These are phyloP conservation scores for Alloplasta piceator DNA, from an alignment of 2,888 invertebrate species.

Conservation along the genomic window DNA sequence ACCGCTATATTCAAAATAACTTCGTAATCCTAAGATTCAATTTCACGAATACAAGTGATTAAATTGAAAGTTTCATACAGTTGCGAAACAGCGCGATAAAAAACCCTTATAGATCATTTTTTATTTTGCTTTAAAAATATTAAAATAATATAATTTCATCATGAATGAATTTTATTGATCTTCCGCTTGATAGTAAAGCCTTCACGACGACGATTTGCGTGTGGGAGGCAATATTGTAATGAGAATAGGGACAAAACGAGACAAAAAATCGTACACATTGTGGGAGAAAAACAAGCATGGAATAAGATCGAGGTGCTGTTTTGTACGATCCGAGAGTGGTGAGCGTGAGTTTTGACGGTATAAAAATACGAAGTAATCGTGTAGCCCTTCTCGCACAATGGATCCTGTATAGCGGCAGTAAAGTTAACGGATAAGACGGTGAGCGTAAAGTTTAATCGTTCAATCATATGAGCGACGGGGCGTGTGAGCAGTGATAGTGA, in stretches of 20 bases:
- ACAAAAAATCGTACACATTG: slow-evolving; percentile 10
- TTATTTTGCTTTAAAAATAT: not conserved
- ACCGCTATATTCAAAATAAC: no score
- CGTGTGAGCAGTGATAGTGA: slow-evolving; percentile 68
- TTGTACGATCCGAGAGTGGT: slow-evolving; percentile 7
- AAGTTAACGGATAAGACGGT: slow-evolving; percentile 65
- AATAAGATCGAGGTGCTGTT: slow-evolving; percentile 20
- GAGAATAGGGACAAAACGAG: slow-evolving; percentile 33
- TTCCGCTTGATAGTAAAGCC: not conserved
- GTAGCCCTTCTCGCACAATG: slow-evolving; percentile 52
- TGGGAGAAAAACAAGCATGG: not conserved
- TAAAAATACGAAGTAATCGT: slow-evolving; percentile 70
- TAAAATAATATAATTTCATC: slow-evolving; percentile 12
- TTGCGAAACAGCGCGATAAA: no score
- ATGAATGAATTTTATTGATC: not conserved
- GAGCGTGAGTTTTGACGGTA: slow-evolving; percentile 46
- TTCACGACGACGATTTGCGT: slow-evolving; percentile 57
- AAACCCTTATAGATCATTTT: no score
- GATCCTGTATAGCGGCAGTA: slow-evolving; percentile 68
- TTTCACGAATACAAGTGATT: no score
- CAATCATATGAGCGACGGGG: slow-evolving; percentile 73
- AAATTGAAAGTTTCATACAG: no score
- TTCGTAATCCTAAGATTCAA: no score
- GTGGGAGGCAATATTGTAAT: slow-evolving; percentile 48
- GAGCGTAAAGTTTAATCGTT: slow-evolving; percentile 73